Evolutionary conservation across 2,797 vertebrate species (phyloP), one percentile per base, ranked within the genome.

Genomic region (Furcifer pardalis): DNA sequence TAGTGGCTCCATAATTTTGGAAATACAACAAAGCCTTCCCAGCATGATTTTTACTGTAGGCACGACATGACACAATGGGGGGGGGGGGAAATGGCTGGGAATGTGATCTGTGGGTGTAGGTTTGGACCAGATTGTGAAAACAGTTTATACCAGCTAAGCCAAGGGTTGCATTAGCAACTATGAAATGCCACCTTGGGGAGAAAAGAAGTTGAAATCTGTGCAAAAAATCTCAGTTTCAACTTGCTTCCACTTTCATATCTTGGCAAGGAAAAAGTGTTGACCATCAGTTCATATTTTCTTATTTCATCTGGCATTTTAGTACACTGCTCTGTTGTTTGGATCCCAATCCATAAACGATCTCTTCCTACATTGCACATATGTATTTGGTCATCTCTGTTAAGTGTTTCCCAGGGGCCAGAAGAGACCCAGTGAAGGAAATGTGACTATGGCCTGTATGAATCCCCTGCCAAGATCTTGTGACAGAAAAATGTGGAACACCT

Each of bases 81-180:
- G 52, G 60, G 69, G 52, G 52, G 52, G 13, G 13, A 81, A 85
- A 76, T 46, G 78, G 7, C 84, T 76, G 72, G 63, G 49, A 81
- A 81, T 60, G 46, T 35, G 49, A 68, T 59, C 35, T 7, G 62
- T 15, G 62, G 37, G 52, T 60, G 10, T 46, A 56, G 49, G 6
- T 27, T 81, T 60, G 46, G 49, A 81, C 23, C 15, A 30, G 79
- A 30, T 60, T 59, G 40, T 68, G 49, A 69, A 85, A 85, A 76
- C 52, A 69, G 79, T 49, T 49, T 62, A 60, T 5, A 69, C 30
- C 10, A 46, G 72, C n/a, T 60, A 76, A 63, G 72, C 72, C 78
- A 80, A 74, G 59, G 46, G 68, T 42, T 85, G 69, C 44, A 30
- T 80, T 68, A 85, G 13, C 13, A 59, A 80, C 17, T n/a, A n/a